phyloP scores from a whole-genome alignment of 30 jellyfish, hydroid and myxozoan genomes.

The Morbakka virulenta region DNA sequence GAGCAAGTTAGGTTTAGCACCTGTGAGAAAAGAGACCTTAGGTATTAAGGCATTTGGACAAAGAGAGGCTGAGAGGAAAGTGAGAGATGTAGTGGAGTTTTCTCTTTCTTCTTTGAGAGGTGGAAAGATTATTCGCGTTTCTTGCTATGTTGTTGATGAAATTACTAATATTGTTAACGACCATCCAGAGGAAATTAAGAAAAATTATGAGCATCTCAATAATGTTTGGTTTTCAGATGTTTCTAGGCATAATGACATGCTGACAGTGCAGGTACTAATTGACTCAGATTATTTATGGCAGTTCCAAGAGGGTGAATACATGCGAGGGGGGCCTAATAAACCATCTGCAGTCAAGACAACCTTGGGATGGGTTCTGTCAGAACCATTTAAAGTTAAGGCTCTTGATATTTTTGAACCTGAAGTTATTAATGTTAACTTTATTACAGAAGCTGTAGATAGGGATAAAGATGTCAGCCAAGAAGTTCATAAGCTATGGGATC shows the following conservation, averaged over 20 bases:
- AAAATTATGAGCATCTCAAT: background rate
- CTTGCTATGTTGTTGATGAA: too few relatives aligned
- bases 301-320: background rate
- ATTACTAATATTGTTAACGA: too few relatives aligned
- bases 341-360: constrained; percentile 19
- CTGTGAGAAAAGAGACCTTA: constrained; percentile 20
- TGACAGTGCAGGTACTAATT: constrained; percentile 4
- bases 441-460: background rate
- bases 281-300: constrained; percentile 25
- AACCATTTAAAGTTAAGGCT: background rate
- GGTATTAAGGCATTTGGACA: constrained; percentile 30
- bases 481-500: background rate
- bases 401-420: background rate
- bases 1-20: constrained; percentile 8
- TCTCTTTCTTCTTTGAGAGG: constrained; percentile 15
- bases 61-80: background rate
- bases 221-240: constrained; percentile 12
- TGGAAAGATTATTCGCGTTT: constrained; percentile 19
- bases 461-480: background rate
- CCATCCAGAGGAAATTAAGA: background rate
- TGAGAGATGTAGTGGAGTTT: constrained; percentile 27
- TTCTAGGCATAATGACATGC: constrained; percentile 5
- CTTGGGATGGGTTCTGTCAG: constrained; percentile 12
- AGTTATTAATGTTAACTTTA: background rate
- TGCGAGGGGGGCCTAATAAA: constrained; percentile 20